Base-by-base conservation (phyloP, 1,140 invertebrate genomes). In the Trissolcus basalis region DNA sequence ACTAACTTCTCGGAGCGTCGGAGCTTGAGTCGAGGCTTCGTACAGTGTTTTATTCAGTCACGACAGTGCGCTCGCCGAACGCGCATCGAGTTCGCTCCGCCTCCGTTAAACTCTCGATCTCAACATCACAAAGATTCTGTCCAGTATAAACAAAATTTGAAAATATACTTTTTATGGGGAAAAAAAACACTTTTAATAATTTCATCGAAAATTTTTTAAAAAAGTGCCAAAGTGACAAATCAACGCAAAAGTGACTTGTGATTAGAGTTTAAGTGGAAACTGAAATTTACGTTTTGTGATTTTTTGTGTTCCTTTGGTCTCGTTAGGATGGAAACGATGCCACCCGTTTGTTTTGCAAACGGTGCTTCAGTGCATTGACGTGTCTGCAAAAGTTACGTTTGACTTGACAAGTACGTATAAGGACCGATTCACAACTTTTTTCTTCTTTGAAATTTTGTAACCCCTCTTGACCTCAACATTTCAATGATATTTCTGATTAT, bases 301-400 rank as follows among this genome's bases (percentile, higher is more conserved):
- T n/a, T n/a, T n/a, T 33, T 2, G 13, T 47, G 43, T 44, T 41
- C n/a, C n/a, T 35, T 35, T 48, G 35, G 49, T 45, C 32, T 2
- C 36, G 27, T 11, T 8, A 71, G 45, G 68, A 78, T 73, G 68
- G 44, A 49, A 53, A 81, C 77, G 41, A 84, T 84, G 81, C 78
- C 77, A 54, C 49, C 77, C 79, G 65, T 84, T 81, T 78, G 77
- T 78, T 61, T 54, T 59, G 69, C 80, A 81, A 85, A 85, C 78
- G 78, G 78, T 68, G 70, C 64, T 77, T 55, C 51, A 78, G 80
- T 79, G 83, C 78, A 81, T 81, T 83, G 79, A 85, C 70, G 70
- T 48, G 36, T 63, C 27, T 58, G 53, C 16, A 36, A 60, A 12
- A 53, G 45, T 50, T 44, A 9, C 45, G 47, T 11, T 19, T 16